phyloP scores from a whole-genome alignment of 2,113 vertebrate genomes.

The Girardinichthys multiradiatus region DNA sequence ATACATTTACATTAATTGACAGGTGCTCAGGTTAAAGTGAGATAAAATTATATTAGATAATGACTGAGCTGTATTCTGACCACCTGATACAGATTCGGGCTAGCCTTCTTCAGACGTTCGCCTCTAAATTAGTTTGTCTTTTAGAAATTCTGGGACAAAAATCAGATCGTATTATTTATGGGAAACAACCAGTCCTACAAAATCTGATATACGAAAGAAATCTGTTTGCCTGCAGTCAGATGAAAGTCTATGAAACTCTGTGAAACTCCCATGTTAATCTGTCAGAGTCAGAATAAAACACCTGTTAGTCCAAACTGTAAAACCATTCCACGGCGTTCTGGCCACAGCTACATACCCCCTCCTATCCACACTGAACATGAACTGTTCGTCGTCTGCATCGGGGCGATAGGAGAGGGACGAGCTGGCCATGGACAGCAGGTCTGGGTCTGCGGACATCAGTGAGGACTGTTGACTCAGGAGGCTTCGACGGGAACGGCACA shows the following conservation, averaged over 20 bases:
- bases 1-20: too few species aligned
- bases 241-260: neutral
- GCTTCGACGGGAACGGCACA: constrained; percentile 92
- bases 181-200: neutral
- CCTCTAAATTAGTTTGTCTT: too few species aligned
- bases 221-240: too few species aligned
- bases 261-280: constrained; percentile 1
- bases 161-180: constrained; percentile 1
- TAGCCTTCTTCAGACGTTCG: too few species aligned
- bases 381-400: constrained; percentile 92
- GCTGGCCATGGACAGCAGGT: constrained; percentile 94
- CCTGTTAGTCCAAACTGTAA: constrained; percentile 61
- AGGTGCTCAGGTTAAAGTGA: too few species aligned
- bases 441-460: constrained; percentile 90
- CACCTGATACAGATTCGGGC: too few species aligned
- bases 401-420: constrained; percentile 88
- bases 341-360: constrained; percentile 86
- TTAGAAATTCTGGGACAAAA: neutral
- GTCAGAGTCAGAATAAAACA: constrained; percentile 51
- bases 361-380: constrained; percentile 92
- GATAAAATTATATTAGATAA: too few species aligned
- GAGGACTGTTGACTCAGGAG: constrained; percentile 87
- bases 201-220: neutral
- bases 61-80: too few species aligned
- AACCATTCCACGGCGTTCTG: constrained; percentile 54